A percentile compares a stretch with the other conserved stretches of the same genome.
Evolutionary conservation across 2,888 invertebrate genomes (phyloP).

Genomic region (Gandaritis pyraliata): DNA sequence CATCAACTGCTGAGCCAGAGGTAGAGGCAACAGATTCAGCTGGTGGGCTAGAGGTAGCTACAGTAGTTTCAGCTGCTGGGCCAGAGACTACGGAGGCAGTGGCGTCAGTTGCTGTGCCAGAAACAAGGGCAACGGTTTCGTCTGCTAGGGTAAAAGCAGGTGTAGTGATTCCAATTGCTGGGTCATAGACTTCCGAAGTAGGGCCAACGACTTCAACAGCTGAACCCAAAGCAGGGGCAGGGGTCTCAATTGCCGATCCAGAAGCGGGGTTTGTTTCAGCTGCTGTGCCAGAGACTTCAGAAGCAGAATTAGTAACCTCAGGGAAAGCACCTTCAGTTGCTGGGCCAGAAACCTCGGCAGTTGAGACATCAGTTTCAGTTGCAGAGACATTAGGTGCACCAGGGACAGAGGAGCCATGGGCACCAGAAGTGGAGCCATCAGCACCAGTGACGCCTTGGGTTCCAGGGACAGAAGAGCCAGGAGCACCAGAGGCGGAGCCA

Average conservation of each 20-base stretch:
- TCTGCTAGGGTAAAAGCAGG: background rate
- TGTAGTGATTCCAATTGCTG: background rate
- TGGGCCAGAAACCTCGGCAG: background rate
- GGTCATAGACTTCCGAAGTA: background rate
- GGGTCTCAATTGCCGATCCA: slow-evolving; percentile 7
- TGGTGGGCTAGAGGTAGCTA: slow-evolving; percentile 4
- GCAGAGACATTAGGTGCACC: slow-evolving; percentile 4
- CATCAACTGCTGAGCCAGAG: background rate
- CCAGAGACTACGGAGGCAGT: slow-evolving; percentile 15
- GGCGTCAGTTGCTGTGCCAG: slow-evolving; percentile 9
- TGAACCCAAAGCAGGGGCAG: background rate
- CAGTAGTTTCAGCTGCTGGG: slow-evolving; percentile 33
- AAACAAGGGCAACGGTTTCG: slow-evolving; percentile 3
- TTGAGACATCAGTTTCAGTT: slow-evolving; percentile 8
- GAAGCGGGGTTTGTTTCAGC: slow-evolving; percentile 15
- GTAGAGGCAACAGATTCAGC: background rate
- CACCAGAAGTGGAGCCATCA: slow-evolving; percentile 10
- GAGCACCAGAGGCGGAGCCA: background rate
- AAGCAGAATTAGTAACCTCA: slow-evolving; percentile 14
- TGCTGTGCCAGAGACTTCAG: slow-evolving; percentile 12
- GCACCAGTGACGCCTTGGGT: slow-evolving; percentile 14
- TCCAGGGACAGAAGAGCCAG: slow-evolving; percentile 1
- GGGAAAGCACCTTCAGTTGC: too few relatives aligned
- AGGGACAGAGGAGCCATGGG: slow-evolving; percentile 13
- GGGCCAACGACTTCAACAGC: slow-evolving; percentile 4